A percentile compares a stretch with the other conserved stretches of the same genome.
These are phyloP conservation scores for Amiota communis DNA, from an alignment of 2,888 invertebrate genomes.

Conservation along the genomic window DNA sequence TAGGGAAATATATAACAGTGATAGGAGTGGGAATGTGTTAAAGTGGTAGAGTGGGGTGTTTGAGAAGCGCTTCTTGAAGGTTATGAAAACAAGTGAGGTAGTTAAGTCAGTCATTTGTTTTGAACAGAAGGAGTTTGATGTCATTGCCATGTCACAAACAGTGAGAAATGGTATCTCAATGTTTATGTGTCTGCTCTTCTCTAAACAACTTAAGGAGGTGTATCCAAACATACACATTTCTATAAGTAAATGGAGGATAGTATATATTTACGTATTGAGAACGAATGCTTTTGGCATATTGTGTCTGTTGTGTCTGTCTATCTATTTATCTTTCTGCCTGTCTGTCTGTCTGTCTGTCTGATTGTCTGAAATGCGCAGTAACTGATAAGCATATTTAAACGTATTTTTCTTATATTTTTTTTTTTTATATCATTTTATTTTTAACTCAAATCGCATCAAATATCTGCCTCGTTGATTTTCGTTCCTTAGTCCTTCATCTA, in stretches of 20 bases:
- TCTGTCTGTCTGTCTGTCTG: slow-evolving; percentile 34
- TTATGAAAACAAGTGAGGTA: too few relatives aligned
- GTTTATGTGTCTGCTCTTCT: neutral
- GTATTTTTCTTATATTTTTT: neutral
- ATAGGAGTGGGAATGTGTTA: too few relatives aligned
- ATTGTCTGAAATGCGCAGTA: slow-evolving; percentile 60
- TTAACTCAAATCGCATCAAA: slow-evolving; percentile 30
- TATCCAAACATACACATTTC: too few relatives aligned
- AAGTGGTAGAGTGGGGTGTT: too few relatives aligned
- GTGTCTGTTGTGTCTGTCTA: neutral
- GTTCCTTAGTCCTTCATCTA: neutral
- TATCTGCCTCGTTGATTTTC: slow-evolving; percentile 30
- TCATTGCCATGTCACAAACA: neutral
- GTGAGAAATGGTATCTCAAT: neutral
- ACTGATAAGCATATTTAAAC: slow-evolving; percentile 59
- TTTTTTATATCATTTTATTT: too few relatives aligned
- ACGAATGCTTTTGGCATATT: slow-evolving; percentile 6
- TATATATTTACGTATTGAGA: too few relatives aligned
- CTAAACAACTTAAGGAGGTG: too few relatives aligned
- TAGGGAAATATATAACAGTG: too few relatives aligned
- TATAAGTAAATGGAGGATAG: too few relatives aligned
- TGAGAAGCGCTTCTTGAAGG: too few relatives aligned
- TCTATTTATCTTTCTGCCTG: slow-evolving; percentile 2
- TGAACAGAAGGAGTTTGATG: too few relatives aligned
- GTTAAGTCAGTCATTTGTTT: too few relatives aligned